Percentiles rank a stretch among this genome's conserved stretches.
These are phyloP conservation scores for Oscheius onirici DNA, from an alignment of 2,888 invertebrate genomes.

Conservation along the genomic window DNA sequence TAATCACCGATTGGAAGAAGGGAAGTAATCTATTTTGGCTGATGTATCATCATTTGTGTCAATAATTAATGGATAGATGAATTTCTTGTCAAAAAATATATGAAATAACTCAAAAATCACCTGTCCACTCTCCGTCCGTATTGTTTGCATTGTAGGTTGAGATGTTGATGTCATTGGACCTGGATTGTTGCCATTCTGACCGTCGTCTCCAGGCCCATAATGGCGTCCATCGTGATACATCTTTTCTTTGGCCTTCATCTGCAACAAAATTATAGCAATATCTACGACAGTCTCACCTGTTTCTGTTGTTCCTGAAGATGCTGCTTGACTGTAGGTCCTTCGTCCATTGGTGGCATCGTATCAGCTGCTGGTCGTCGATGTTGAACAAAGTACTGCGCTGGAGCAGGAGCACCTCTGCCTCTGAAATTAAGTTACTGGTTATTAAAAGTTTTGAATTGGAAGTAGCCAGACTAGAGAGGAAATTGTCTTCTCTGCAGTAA, in stretches of 20 bases:
- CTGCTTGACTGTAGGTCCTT: conserved; percentile 32
- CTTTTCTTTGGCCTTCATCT: conserved; percentile 1
- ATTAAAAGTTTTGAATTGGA: neutral
- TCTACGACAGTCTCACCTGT: conserved; percentile 1
- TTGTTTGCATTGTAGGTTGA: neutral
- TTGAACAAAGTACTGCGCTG: conserved; percentile 10
- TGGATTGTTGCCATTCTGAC: too few species aligned
- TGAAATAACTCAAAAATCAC: neutral
- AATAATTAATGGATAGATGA: too few species aligned
- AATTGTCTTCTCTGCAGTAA: neutral
- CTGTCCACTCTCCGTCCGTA: neutral
- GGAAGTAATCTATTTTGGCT: too few species aligned
- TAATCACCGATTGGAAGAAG: too few species aligned
- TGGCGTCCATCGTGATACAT: neutral
- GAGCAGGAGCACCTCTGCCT: neutral
- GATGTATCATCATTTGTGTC: too few species aligned
- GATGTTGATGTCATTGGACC: too few species aligned
- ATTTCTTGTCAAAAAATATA: too few species aligned
- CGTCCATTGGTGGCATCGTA: neutral
- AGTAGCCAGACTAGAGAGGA: neutral
- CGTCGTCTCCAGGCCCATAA: neutral
- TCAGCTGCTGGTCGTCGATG: conserved; percentile 1
- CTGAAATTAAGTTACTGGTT: neutral
- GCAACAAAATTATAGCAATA: neutral
- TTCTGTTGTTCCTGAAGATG: conserved; percentile 32